These are phyloP conservation scores for Cliona cf. orientalis DNA, from an alignment of 37 sponge, comb jelly and placozoan species.

Conservation along the genomic window DNA sequence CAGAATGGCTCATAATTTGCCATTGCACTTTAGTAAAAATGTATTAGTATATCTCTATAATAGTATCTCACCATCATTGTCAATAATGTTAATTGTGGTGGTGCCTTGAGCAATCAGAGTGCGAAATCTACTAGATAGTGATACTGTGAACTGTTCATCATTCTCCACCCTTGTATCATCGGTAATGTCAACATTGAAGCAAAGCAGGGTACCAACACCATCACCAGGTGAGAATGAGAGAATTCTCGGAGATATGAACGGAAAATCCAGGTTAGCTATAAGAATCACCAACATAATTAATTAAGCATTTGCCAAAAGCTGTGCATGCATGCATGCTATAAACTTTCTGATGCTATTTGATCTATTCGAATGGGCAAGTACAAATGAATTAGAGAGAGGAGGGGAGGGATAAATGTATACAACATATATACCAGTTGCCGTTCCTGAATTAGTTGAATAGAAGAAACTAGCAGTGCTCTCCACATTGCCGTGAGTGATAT, in stretches of 20 bases:
- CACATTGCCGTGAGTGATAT: background rate
- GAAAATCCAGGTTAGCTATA: background rate
- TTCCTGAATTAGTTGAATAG: background rate
- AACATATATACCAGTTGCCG: background rate
- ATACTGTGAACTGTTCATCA: background rate
- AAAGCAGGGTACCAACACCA: no score
- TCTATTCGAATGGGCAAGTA: no score
- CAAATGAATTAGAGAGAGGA: no score
- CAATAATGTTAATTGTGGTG: background rate
- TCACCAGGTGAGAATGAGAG: background rate
- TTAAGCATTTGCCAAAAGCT: no score
- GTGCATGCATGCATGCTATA: no score
- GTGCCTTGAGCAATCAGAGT: background rate
- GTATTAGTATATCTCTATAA: no score
- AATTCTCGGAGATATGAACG: background rate
- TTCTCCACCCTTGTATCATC: background rate
- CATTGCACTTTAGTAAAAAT: no score
- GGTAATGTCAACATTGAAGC: background rate
- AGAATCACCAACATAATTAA: no score
- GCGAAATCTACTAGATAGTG: background rate
- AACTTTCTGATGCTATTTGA: no score
- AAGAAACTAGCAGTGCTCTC: background rate
- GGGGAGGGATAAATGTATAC: no score
- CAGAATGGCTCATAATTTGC: no score
- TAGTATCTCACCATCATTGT: background rate